phyloP scores from a whole-genome alignment of 2,888 invertebrate genomes.

The Halictus quadricinctus region DNA sequence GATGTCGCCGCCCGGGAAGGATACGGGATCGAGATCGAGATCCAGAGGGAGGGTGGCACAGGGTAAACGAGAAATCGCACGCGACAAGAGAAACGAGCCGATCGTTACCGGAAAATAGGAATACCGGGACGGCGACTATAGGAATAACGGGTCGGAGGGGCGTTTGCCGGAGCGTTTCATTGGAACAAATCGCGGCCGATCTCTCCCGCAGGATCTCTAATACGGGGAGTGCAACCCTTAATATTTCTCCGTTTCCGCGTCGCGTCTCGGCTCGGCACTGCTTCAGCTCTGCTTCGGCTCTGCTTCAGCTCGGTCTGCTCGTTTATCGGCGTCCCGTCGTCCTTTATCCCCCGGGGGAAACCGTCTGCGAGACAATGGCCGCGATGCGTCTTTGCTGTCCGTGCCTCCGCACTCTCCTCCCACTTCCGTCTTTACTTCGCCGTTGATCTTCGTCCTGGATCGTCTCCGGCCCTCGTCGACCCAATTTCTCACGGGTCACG shows the following conservation, averaged over 20 bases:
- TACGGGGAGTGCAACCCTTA: conserved; percentile 70
- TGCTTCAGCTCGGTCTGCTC: neutral
- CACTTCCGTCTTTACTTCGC: neutral
- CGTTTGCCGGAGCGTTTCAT: conserved; percentile 54
- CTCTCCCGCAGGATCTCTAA: conserved; percentile 58
- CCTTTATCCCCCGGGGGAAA: conserved; percentile 33
- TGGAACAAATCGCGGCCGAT: conserved; percentile 62
- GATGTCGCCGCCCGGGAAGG: neutral
- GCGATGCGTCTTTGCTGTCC: conserved; percentile 41
- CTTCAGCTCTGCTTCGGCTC: neutral
- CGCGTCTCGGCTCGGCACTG: conserved; percentile 1
- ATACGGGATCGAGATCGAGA: neutral
- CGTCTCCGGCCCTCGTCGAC: neutral
- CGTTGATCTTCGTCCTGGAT: conserved; percentile 12
- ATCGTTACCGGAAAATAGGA: conserved; percentile 53
- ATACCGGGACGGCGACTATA: neutral
- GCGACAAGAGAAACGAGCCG: conserved; percentile 52
- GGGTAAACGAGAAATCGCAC: neutral
- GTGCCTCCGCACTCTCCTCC: neutral
- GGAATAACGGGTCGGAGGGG: conserved; percentile 11
- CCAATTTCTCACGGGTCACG: conserved; percentile 25
- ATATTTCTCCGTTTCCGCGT: conserved; percentile 66
- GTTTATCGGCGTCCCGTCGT: conserved; percentile 15
- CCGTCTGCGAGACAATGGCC: conserved; percentile 35
- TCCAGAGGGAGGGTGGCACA: neutral